Percentiles rank a stretch among this genome's conserved stretches.
Evolutionary conservation across 2,113 vertebrate genomes (phyloP).

Genomic region (Myodes glareolus): DNA sequence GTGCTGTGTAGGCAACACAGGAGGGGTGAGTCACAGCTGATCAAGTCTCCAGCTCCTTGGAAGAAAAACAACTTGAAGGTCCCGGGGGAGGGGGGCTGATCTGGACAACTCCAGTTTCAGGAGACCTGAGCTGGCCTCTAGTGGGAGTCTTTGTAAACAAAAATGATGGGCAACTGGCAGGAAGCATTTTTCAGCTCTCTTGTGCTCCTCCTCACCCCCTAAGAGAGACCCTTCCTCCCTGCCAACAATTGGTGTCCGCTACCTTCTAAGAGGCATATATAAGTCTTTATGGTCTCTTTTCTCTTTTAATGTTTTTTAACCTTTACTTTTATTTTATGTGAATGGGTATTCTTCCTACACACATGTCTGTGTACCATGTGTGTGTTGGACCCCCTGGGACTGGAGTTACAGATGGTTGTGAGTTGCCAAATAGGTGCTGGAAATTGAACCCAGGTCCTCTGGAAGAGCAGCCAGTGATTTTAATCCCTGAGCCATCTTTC

Average conservation of each 20-base stretch:
- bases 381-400: not conserved
- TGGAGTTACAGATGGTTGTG: not conserved
- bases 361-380: not conserved
- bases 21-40: constrained; percentile 76
- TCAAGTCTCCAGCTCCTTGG: constrained; percentile 50
- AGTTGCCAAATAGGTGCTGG: not conserved
- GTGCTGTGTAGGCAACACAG: constrained; percentile 72
- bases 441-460: not conserved
- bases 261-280: not conserved
- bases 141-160: not conserved
- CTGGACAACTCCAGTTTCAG: constrained; percentile 44
- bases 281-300: not conserved
- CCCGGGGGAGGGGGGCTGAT: not conserved
- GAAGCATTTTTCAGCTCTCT: not conserved
- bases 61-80: constrained; percentile 70
- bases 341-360: not conserved
- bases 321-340: not conserved
- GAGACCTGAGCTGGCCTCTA: not conserved
- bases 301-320: not conserved
- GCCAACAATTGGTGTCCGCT: not conserved
- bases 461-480: not conserved
- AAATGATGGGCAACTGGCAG: not conserved
- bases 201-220: not conserved
- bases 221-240: constrained; percentile 18
- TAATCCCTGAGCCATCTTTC: not conserved